Conservation (phyloP, 2,113 vertebrate genomes). For the Leucosticte australis region DNA sequence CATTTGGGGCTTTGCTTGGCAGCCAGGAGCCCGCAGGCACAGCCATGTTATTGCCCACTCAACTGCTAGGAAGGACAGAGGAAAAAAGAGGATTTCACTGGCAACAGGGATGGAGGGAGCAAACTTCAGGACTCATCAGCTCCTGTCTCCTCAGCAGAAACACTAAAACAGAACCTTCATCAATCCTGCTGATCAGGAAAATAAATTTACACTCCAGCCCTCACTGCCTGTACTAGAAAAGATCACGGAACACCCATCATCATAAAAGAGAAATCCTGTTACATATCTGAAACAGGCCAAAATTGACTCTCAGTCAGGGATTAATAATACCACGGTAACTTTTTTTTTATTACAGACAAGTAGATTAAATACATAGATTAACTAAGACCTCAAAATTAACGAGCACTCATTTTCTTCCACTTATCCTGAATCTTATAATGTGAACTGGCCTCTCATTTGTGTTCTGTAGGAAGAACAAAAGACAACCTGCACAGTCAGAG, state of each 20-base stretch:
- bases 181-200: background rate
- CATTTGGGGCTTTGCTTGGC: background rate
- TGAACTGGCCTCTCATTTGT: slow-evolving; percentile 2
- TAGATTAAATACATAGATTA: background rate
- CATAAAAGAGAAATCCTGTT: background rate
- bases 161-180: background rate
- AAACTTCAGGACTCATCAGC: background rate
- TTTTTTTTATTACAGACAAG: background rate
- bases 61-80: background rate
- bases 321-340: background rate
- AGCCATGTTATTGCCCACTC: background rate
- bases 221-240: background rate
- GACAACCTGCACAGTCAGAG: background rate
- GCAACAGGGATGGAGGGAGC: background rate
- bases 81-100: background rate
- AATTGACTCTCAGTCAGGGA: background rate
- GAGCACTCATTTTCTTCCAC: background rate
- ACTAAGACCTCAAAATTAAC: background rate
- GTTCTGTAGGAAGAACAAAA: slow-evolving; percentile 1
- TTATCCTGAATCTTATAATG: slow-evolving; percentile 27
- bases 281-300: background rate
- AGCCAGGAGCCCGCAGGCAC: background rate
- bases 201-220: background rate
- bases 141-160: background rate
- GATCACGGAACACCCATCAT: fast-evolving